phyloP scores from a whole-genome alignment of 2,888 invertebrate species.

The Serrognathus titanus region DNA sequence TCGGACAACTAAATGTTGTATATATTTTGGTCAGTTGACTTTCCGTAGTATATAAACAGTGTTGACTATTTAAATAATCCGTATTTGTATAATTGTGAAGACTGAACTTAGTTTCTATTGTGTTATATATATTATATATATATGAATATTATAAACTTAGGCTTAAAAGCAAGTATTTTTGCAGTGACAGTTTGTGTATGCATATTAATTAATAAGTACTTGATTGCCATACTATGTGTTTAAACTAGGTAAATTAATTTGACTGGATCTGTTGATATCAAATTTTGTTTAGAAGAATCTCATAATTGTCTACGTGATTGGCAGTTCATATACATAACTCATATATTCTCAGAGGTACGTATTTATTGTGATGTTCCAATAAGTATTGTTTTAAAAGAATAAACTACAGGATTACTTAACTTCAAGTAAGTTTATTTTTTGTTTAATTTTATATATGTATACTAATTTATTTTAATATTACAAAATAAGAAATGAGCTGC shows the following conservation, averaged over 20 bases:
- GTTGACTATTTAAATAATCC: slow-evolving; percentile 19
- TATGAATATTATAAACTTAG: slow-evolving; percentile 34
- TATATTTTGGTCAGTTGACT: slow-evolving; percentile 47
- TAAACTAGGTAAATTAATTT: background rate
- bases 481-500: no score
- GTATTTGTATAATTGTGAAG: slow-evolving; percentile 49
- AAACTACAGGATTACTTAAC: no score
- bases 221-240: background rate
- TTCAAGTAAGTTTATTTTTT: no score
- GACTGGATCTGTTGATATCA: background rate
- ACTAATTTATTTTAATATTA: no score
- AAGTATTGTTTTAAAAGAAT: no score
- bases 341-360: no score
- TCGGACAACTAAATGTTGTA: slow-evolving; percentile 39
- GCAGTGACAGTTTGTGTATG: slow-evolving; percentile 20
- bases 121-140: slow-evolving; percentile 35
- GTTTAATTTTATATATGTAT: no score
- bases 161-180: slow-evolving; percentile 28
- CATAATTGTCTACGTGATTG: no score
- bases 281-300: background rate
- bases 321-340: no score
- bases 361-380: no score
- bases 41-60: slow-evolving; percentile 40
- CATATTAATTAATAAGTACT: background rate
- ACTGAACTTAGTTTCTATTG: slow-evolving; percentile 50